Base-by-base conservation (phyloP, 2,797 vertebrate genomes). In the Morus bassanus region DNA sequence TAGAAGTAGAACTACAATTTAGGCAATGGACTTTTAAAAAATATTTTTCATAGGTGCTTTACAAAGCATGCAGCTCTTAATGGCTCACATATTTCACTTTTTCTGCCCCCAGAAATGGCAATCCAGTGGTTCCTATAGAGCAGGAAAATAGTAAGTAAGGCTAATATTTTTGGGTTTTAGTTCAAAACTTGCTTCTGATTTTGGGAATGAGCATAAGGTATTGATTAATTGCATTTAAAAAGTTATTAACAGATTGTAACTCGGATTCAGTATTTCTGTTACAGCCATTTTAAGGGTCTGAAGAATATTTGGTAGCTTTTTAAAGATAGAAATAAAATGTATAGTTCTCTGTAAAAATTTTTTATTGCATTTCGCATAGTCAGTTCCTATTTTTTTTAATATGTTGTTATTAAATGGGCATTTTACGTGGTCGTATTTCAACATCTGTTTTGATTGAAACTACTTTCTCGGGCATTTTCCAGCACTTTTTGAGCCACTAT, bases 141-240 rank as follows among this genome's bases (percentile, higher is more conserved):
- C 98, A 98, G 94, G 97, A 98, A 98, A 99, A 98, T 37, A 98
- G 98, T 99, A 97, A 98, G 97, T 98, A 96, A 94, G 91, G 82
- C 18, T 89, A 89, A 67, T 68, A 39, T 78, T 82, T 89, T 65
- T 15, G 37, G 22, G 7, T 1, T 81, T 81, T 41, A 91, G 59
- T 75, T 93, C 61, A 90, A 93, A 87, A 69, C 24, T 72, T 86
- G 41, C 10, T 89, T 91, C 43, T 88, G 39, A 39, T 87, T 96
- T 95, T 93, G 31, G 45, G 85, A 93, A 81, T 84, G 89, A 67
- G 9, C 22, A 57, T 54, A 92, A 85, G 15, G 6, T 74, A 54
- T 45, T 64, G 33, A 74, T 91, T 85, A 3, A 61, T 67, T 81
- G 23, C 48, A 70, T 89, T 84, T 70, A 13, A 76, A 72, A 88